A percentile compares a stretch with the other conserved stretches of the same genome.
Evolutionary conservation across 1,140 invertebrate species (phyloP).

Genomic region (Cyclina sinensis): DNA sequence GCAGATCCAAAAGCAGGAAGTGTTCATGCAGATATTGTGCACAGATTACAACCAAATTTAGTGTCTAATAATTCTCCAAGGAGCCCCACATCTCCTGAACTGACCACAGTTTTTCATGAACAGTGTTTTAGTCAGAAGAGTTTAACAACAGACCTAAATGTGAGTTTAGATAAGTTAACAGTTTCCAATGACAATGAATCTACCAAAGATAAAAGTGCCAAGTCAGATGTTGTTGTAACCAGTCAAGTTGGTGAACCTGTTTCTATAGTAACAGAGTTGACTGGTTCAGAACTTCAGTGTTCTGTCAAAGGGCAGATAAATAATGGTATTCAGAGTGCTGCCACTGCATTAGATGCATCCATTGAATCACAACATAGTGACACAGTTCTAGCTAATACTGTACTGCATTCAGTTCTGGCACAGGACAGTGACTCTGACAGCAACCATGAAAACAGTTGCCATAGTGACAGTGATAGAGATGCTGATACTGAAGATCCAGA

Average conservation of each 20-base stretch:
- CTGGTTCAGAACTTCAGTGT: neutral
- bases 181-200: neutral
- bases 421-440: conserved; percentile 66
- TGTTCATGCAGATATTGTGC: conserved; percentile 60
- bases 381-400: conserved; percentile 8
- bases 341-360: neutral
- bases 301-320: neutral
- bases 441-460: conserved; percentile 52
- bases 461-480: conserved; percentile 55
- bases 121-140: conserved; percentile 48
- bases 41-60: conserved; percentile 58
- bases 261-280: neutral
- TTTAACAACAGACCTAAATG: conserved; percentile 42
- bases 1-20: conserved; percentile 64
- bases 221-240: neutral
- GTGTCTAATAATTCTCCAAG: conserved; percentile 45
- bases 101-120: conserved; percentile 42
- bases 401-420: conserved; percentile 46
- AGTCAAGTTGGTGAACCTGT: neutral
- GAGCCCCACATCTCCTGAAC: conserved; percentile 24
- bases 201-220: conserved; percentile 23
- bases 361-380: neutral
- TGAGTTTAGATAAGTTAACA: conserved; percentile 47
- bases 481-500: conserved; percentile 60
- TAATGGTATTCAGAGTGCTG: conserved; percentile 17